Conservation (phyloP, 2,113 vertebrate species). For the Takifugu flavidus region DNA sequence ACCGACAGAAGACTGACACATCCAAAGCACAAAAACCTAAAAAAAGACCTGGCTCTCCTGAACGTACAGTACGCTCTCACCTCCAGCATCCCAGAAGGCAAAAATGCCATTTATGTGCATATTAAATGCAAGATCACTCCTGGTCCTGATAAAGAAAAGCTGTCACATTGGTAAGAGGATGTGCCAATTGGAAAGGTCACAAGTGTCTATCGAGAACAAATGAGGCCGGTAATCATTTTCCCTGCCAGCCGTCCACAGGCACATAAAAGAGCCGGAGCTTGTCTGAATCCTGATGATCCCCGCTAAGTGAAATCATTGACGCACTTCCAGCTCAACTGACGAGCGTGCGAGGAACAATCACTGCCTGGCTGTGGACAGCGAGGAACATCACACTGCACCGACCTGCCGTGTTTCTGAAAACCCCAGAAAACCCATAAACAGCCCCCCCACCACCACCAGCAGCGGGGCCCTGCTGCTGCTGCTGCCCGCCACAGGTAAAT, state of each 20-base stretch:
- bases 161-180: constrained; percentile 60
- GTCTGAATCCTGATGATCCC: constrained; percentile 70
- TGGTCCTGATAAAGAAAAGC: constrained; percentile 63
- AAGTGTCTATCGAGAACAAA: constrained; percentile 71
- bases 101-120: constrained; percentile 60
- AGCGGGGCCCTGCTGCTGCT: too few species aligned
- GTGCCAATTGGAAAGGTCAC: constrained; percentile 73
- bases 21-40: background rate
- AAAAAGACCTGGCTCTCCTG: constrained; percentile 11
- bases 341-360: constrained; percentile 39
- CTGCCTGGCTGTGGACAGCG: constrained; percentile 17
- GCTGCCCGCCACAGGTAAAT: constrained; percentile 18
- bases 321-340: constrained; percentile 65
- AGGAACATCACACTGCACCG: constrained; percentile 27
- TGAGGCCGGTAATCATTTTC: constrained; percentile 66
- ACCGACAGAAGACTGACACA: constrained; percentile 12
- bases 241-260: constrained; percentile 63
- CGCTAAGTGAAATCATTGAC: constrained; percentile 65
- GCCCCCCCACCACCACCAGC: too few species aligned
- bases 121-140: constrained; percentile 58
- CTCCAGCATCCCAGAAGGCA: constrained; percentile 4
- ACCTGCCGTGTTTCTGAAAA: too few species aligned
- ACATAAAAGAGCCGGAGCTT: constrained; percentile 70
- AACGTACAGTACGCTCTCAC: constrained; percentile 33
- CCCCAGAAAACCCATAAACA: too few species aligned